Percentiles rank a stretch among this genome's conserved stretches.
Conservation (phyloP, 92 coral and sea anemone species). For the Parazoanthus atlanticus region DNA sequence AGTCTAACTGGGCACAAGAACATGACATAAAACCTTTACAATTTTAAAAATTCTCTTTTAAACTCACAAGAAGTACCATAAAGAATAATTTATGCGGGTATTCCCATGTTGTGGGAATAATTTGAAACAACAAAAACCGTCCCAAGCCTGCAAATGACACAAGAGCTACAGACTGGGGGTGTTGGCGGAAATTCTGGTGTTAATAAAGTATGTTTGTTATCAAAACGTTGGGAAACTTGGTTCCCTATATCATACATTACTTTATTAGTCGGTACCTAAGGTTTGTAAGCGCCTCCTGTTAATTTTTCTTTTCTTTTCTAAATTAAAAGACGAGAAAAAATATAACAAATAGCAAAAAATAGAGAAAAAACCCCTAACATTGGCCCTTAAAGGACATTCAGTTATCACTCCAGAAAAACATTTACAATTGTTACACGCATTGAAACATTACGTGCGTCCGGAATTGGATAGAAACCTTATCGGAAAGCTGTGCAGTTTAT, state of each 20-base stretch:
- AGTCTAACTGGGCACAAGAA: too few relatives aligned
- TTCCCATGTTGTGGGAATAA: neutral
- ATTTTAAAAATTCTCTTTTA: neutral
- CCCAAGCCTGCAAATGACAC: neutral
- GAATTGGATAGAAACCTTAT: neutral
- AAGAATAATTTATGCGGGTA: conserved; percentile 7
- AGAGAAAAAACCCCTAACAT: too few relatives aligned
- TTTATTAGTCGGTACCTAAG: neutral
- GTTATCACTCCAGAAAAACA: neutral
- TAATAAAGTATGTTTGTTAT: neutral
- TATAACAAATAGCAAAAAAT: neutral
- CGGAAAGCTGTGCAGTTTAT: neutral
- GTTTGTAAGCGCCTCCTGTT: neutral
- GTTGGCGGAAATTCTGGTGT: neutral
- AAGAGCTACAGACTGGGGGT: neutral
- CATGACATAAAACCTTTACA: too few relatives aligned
- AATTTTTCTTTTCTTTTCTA: neutral
- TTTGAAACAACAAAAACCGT: neutral
- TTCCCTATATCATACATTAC: neutral
- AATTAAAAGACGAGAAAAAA: neutral
- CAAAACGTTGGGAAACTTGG: neutral
- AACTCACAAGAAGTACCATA: neutral
- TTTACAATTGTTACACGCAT: neutral
- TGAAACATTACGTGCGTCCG: neutral
- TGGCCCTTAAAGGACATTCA: neutral